Evolutionary conservation across 1,140 invertebrate genomes (phyloP), one percentile per base, ranked within the genome.

Genomic region (Metaphire vulgaris): DNA sequence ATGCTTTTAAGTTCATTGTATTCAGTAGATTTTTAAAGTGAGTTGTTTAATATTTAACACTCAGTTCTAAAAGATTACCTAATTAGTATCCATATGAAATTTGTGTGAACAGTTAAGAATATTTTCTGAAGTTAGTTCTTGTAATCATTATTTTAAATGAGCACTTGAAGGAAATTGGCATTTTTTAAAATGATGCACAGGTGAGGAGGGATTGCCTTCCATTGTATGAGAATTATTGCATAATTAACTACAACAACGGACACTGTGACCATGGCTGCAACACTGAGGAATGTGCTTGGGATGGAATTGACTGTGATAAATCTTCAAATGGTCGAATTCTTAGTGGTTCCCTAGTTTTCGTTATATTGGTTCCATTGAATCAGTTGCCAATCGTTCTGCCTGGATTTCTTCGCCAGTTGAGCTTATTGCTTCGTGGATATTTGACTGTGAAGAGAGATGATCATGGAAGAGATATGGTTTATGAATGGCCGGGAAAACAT

Each of bases 261-360:
- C 86, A 91, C 76, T 66, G 69, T 31, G 31, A 77, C 29, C 28
- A 34, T n/a, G 71, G 94, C 0, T 98, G 96, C 83, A 96, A 98
- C 84, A 97, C 93, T 80, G 92, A 91, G 28, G 95, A 95, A 82
- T 98, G 96, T 87, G 94, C 94, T 80, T 98, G 95, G 95, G 96
- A 98, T 82, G 96, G 96, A 0, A 85, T 96, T 21, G 96, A 98
- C 81, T 98, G 96, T 81, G 93, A 95, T 80, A 21, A 6, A 12
- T 88, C 88, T 2, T 81, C 83, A 0, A 89, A 78, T 1, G 79
- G 80, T 28, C 16, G 1, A 21, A 81, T 94, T 12, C 92, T 92
- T 0, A 91, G 93, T 80, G 95, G 83, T 29, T 79, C 77, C 2
- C 80, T 84, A 74, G 79, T 97, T 76, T 92, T 92, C 0, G 89